Evolutionary conservation across 2,888 invertebrate species (phyloP), one percentile per base, ranked within the genome.

Genomic region (Xanthorhoe spadicearia): DNA sequence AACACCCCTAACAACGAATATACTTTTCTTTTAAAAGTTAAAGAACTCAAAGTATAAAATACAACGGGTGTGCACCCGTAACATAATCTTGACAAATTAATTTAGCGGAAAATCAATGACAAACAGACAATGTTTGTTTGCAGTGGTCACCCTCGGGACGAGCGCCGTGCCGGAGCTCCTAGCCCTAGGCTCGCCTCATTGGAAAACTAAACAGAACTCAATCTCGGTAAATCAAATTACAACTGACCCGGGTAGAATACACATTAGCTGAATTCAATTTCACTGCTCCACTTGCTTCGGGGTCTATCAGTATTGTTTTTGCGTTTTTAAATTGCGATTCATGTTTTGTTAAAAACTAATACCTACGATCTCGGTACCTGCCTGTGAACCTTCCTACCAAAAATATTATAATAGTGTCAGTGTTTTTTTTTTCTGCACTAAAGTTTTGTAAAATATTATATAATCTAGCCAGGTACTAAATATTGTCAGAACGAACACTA

Each of bases 71-170:
- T 28, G 69, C 61, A 43, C 60, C 58, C 64, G 61, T 61, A 69
- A 73, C 69, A 70, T 67, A 81, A 84, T 79, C 73, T 76, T 76
- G 78, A 80, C 87, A 89, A 92, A 89, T 90, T 88, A 93, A 92
- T 93, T 92, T 91, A 90, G 86, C 87, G 84, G 88, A 90, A 93
- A 92, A 93, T 91, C 91, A 90, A 89, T 86, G 87, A 85, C 85
- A 90, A 90, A 90, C 89, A 90, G 73, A 72, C 72, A 75, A 74
- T 90, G 87, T 90, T 90, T 92, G 79, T 86, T 89, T 81, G 82
- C 74, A 80, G 78, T 81, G 86, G 84, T 81, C 83, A 87, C 90
- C 90, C 88, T 69, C 68, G 87, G 84, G 87, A 84, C 67, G 70
- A 65, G 69, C 67, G 67, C 64, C 74, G 75, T 75, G 62, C 72